A percentile compares a stretch with the other conserved stretches of the same genome.
Conservation (phyloP, 2,113 vertebrate genomes). For the Parus major region DNA sequence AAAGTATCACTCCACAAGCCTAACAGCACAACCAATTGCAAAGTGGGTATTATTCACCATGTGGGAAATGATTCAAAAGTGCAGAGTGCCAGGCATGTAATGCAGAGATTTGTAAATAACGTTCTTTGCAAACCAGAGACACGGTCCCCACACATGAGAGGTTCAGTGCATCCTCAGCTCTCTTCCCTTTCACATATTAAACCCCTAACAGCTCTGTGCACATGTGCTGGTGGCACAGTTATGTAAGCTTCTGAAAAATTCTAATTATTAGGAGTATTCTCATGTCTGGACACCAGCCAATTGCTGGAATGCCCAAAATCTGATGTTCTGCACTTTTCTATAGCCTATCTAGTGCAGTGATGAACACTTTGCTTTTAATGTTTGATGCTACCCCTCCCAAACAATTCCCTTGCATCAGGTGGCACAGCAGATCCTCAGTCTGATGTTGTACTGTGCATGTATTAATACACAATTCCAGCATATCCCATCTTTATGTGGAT, state of each 20-base stretch:
- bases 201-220: not conserved
- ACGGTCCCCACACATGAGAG: not conserved
- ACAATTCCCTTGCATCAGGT: not conserved
- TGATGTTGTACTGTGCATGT: not conserved
- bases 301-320: not conserved
- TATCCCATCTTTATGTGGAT: not conserved
- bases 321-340: not conserved
- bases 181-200: not conserved
- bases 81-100: not conserved
- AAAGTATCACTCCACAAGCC: not conserved
- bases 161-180: not conserved
- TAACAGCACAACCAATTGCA: not conserved
- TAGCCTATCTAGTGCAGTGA: not conserved
- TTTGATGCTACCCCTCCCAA: not conserved
- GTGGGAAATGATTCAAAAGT: not conserved
- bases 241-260: not conserved
- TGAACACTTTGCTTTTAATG: not conserved
- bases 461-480: not conserved
- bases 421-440: not conserved
- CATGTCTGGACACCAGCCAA: not conserved
- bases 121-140: not conserved
- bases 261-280: not conserved
- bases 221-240: not conserved
- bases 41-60: not conserved
- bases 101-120: not conserved